These are phyloP conservation scores for Sebastes baramenuke DNA, from an alignment of 2,797 vertebrate species.

Conservation along the genomic window DNA sequence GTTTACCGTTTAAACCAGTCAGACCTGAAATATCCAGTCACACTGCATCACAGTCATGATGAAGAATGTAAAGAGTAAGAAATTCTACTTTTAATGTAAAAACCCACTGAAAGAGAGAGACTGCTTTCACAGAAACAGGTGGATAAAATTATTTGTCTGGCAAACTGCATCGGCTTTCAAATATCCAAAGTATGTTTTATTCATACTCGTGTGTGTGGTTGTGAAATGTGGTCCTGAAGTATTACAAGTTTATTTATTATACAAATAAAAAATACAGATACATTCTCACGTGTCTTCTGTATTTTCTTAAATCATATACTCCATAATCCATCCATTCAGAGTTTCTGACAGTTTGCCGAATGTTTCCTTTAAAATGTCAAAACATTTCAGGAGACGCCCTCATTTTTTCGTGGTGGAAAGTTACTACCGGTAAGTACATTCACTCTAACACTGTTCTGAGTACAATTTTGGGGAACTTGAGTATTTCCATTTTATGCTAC, in stretches of 20 bases:
- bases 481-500: not conserved
- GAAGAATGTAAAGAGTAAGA: slow-evolving; percentile 43
- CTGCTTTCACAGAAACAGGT: not conserved
- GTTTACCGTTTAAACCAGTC: slow-evolving; percentile 2
- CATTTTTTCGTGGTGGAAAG: not conserved
- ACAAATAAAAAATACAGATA: slow-evolving; percentile 75
- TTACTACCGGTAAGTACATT: not conserved
- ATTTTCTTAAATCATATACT: not conserved
- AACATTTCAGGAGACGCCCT: not conserved
- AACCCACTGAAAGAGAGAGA: not conserved
- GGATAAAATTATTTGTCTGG: not conserved
- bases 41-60: slow-evolving; percentile 7
- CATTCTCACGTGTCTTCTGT: not conserved
- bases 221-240: slow-evolving; percentile 78
- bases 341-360: not conserved
- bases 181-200: slow-evolving; percentile 50
- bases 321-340: not conserved
- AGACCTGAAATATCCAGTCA: not conserved
- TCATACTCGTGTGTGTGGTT: slow-evolving; percentile 73
- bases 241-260: slow-evolving; percentile 82
- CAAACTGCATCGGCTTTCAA: slow-evolving; percentile 39
- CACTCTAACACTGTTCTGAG: not conserved
- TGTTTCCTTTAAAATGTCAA: not conserved
- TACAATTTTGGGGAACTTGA: no score
- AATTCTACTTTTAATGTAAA: slow-evolving; percentile 23